Evolutionary conservation across 2,113 vertebrate species (phyloP).

Genomic region (Calyptommatus sinebrachiatus): DNA sequence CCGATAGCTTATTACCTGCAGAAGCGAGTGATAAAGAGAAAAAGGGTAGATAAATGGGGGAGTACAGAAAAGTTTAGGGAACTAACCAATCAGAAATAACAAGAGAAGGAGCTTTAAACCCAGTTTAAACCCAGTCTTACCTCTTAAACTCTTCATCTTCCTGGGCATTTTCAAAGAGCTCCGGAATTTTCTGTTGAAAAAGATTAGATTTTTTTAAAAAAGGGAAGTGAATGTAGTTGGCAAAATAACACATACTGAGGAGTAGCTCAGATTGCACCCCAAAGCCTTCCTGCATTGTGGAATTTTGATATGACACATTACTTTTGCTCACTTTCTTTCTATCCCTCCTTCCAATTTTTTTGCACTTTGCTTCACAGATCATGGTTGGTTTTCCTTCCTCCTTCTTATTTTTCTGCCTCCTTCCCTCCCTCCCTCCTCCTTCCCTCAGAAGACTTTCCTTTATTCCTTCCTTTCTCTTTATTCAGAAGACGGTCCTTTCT

Average conservation of each 20-base stretch:
- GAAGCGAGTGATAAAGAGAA: too few relatives aligned
- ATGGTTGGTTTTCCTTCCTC: too few relatives aligned
- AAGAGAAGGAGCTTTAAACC: background rate
- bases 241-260: background rate
- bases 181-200: conserved; percentile 65
- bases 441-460: too few relatives aligned
- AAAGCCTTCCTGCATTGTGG: background rate
- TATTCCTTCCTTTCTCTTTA: too few relatives aligned
- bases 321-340: too few relatives aligned
- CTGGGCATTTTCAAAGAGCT: conserved; percentile 73
- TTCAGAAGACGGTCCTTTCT: too few relatives aligned
- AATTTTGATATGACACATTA: background rate
- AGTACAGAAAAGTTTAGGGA: background rate
- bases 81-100: background rate
- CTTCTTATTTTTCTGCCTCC: too few relatives aligned
- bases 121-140: conserved; percentile 61
- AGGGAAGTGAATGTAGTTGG: background rate
- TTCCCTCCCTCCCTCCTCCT: too few relatives aligned
- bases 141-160: conserved; percentile 87
- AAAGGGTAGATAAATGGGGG: too few relatives aligned
- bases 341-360: background rate
- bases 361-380: too few relatives aligned
- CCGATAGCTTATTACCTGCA: too few relatives aligned
- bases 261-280: background rate
- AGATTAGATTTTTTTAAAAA: background rate